Evolutionary conservation across 2,113 vertebrate species (phyloP).

Genomic region (Campylomormyrus numenius): DNA sequence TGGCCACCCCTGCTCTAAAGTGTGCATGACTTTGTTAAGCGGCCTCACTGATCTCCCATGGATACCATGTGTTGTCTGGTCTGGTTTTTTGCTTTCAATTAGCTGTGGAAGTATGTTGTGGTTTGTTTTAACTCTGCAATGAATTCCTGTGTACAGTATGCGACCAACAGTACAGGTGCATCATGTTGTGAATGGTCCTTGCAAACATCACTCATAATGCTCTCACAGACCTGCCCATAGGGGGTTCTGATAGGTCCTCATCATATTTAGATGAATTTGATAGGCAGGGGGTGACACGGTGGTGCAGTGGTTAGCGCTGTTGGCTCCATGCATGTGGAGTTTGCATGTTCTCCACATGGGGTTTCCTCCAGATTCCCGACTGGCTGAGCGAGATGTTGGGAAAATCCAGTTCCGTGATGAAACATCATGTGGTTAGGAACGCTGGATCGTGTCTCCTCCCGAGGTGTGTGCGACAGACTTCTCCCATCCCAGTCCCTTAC

Average conservation of each 20-base stretch:
- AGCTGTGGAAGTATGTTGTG: background rate
- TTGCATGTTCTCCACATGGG: background rate
- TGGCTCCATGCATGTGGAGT: background rate
- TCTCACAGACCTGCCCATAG: background rate
- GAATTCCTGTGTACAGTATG: background rate
- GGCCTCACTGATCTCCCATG: background rate
- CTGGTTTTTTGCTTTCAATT: background rate
- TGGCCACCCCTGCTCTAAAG: background rate
- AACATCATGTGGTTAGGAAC: background rate
- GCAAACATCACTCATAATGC: background rate
- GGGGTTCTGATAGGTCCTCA: background rate
- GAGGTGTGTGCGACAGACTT: background rate
- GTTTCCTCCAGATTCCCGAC: background rate
- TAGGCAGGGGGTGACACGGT: background rate
- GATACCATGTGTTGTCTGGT: background rate
- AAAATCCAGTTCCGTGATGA: background rate
- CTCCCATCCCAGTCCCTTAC: background rate
- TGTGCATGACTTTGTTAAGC: background rate
- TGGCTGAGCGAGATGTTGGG: too few relatives aligned
- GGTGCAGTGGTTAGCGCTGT: background rate
- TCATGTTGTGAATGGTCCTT: background rate
- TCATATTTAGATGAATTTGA: background rate
- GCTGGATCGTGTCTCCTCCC: background rate
- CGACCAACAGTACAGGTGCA: background rate
- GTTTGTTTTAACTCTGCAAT: background rate